Evolutionary conservation across 2,888 invertebrate genomes (phyloP).

Genomic region (Trisateles emortualis): DNA sequence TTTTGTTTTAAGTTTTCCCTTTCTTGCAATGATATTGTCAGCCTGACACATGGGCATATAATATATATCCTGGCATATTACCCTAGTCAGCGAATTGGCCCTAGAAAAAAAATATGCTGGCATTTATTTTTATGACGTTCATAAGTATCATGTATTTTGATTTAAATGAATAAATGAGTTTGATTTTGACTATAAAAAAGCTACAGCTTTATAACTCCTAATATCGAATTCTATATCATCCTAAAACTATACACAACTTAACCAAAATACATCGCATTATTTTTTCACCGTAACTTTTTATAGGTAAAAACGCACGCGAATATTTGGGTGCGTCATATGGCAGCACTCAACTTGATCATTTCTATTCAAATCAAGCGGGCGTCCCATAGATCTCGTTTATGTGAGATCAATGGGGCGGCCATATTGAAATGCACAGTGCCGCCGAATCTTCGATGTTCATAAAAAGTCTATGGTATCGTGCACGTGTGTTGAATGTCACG

Average conservation of each 20-base stretch:
- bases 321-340: background rate
- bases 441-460: background rate
- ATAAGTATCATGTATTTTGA: no score
- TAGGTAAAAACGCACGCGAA: background rate
- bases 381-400: conserved; percentile 4
- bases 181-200: no score
- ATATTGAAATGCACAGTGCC: conserved; percentile 6
- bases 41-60: no score
- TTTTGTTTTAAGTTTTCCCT: no score
- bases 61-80: no score
- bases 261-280: background rate
- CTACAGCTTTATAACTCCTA: no score
- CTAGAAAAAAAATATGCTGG: no score
- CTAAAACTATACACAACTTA: background rate
- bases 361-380: conserved; percentile 2
- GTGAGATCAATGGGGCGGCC: conserved; percentile 1
- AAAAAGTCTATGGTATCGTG: background rate
- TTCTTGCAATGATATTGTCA: no score
- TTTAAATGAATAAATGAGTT: no score
- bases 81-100: no score
- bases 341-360: conserved; percentile 2
- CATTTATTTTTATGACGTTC: no score
- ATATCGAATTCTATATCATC: no score
- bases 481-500: conserved; percentile 7
- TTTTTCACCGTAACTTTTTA: background rate